A percentile compares a stretch with the other conserved stretches of the same genome.
These are phyloP conservation scores for Idaea straminata DNA, from an alignment of 2,888 invertebrate species.

Conservation along the genomic window DNA sequence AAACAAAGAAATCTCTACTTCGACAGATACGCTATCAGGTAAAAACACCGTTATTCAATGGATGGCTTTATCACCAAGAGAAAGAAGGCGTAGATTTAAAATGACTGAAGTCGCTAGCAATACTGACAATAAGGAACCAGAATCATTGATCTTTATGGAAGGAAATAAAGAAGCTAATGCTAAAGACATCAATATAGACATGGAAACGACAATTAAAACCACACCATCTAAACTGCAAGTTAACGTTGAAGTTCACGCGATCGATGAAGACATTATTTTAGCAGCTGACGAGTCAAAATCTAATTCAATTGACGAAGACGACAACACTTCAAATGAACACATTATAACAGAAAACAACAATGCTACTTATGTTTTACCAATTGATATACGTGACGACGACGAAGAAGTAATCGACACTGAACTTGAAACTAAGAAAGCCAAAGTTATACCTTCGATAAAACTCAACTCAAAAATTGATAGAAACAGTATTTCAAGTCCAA, in stretches of 20 bases:
- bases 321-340: background rate
- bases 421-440: constrained; percentile 19
- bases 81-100: constrained; percentile 40
- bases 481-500: constrained; percentile 37
- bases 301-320: background rate
- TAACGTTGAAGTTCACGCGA: constrained; percentile 37
- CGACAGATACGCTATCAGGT: background rate
- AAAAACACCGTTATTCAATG: constrained; percentile 40
- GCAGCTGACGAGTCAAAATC: background rate
- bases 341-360: background rate
- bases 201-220: constrained; percentile 4
- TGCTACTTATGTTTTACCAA: background rate
- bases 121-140: constrained; percentile 5
- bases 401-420: constrained; percentile 14
- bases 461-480: constrained; percentile 12
- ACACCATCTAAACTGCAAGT: constrained; percentile 27
- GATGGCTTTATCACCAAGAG: constrained; percentile 58
- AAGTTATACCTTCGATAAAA: constrained; percentile 13
- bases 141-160: constrained; percentile 18
- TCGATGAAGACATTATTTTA: constrained; percentile 18
- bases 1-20: constrained; percentile 30
- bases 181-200: background rate
- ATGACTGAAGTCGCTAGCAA: constrained; percentile 15
- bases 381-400: background rate
- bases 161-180: constrained; percentile 4